Evolutionary conservation across 2,797 vertebrate species (phyloP), one percentile per base, ranked within the genome.

Genomic region (Melanotaenia maccullochi): DNA sequence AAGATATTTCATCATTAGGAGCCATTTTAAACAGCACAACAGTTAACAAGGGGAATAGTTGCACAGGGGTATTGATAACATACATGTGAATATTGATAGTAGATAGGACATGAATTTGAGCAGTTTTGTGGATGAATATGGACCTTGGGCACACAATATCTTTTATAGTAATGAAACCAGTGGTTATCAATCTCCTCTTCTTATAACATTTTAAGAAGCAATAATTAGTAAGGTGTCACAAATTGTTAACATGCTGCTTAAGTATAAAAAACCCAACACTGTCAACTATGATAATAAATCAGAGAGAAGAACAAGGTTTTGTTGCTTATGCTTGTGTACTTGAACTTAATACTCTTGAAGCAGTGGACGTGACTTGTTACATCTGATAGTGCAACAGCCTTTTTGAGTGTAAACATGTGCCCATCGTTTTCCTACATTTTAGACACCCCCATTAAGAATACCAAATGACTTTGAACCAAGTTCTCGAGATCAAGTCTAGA

Each of bases 1-100:
- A 91, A 92, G 71, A 69, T 38, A 35, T 72, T 76, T 87, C 78
- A 51, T 63, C 65, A 81, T 52, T 32, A 47, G 22, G 30, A 24
- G 57, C 7, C 3, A 42, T 54, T 76, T 82, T 75, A 57, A 56
- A 78, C 36, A 62, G 66, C 25, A 36, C 52, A 61, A 51, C 22
- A 38, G 51, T 64, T 80, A 77, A 76, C 65, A 36, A 12, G 35
- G 4, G 2, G 5, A 30, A 60, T 1, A 33, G 68, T 85, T 72
- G 36, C 64, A 13, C 64, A 73, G 52, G n/a, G 5, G 18, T 70
- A 32, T 58, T 69, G 87, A 87, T 84, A 89, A 73, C 76, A 76
- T 55, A 67, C 47, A 70, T 51, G 28, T 47, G 32, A 7, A 58
- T 83, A 74, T 70, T 83, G 82, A 77, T 75, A 72, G 65, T 14